Base-by-base conservation (phyloP, 2,113 vertebrate genomes). In the Hippocampus mohnikei region DNA sequence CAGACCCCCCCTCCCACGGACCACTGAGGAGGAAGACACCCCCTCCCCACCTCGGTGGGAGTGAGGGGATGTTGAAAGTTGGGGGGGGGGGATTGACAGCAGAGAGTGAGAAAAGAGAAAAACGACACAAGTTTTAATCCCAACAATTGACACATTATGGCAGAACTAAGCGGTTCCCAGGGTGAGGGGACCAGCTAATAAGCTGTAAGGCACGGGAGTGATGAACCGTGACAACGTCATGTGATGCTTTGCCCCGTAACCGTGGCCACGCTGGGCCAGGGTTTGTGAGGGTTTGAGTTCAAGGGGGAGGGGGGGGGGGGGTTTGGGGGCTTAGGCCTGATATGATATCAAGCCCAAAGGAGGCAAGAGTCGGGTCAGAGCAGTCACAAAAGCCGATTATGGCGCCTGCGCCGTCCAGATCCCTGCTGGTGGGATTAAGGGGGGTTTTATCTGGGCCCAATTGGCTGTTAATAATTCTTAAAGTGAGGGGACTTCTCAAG, bases 381-480 rank as follows among this genome's bases (percentile, higher is more conserved):
- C 84, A 88, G 86, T 89, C 88, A 80, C 76, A 62, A 88, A 91
- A 92, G 89, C 90, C 70, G 81, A 91, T 93, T 90, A 91, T 0
- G 56, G 77, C 72, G 44, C 83, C 82, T 80, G 85, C 58, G n/a
- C 81, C 69, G 79, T 69, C 76, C n/a, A 66, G 75, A 77, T 78
- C 69, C 81, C 56, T 76, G 76, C 80, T 82, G n/a, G 11, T 21
- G 55, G 83, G 87, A 88, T 91, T 85, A 91, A 37, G 33, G 75
- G 78, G 71, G 70, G 81, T 89, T 70, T 87, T 84, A 87, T 88
- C 82, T 90, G 67, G 81, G 81, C 66, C 85, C 81, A 90, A 90
- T 92, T 93, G 93, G 74, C 85, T 85, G 87, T 88, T 86, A 91
- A 88, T 85, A 85, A 88, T 91, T 90, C 89, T 85, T 84, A 84